phyloP scores from a whole-genome alignment of 2,888 invertebrate genomes.

The Thysanoteuthis rhombus region DNA sequence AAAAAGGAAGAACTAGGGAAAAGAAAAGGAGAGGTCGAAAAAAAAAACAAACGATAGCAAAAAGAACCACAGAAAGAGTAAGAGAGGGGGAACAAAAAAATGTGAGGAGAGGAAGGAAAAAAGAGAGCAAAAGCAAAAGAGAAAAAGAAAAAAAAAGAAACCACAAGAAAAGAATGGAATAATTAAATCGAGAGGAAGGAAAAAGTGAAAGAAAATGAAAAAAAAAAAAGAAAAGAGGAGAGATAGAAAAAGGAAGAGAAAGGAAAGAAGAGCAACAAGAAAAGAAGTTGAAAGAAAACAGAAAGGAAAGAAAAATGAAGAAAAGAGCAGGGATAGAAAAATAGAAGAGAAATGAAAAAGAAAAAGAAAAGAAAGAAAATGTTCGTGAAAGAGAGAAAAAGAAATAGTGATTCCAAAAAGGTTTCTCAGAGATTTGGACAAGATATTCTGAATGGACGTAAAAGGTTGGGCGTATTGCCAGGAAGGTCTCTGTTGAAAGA shows the following conservation, averaged over 20 bases:
- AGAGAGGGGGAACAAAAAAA: background rate
- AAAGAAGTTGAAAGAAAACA: no score
- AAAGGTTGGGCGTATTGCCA: background rate
- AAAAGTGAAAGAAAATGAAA: background rate
- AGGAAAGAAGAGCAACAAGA: background rate
- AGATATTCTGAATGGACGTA: background rate
- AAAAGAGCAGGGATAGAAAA: background rate
- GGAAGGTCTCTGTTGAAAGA: background rate
- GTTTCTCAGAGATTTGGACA: background rate
- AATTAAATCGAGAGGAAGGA: background rate
- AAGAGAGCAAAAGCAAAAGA: background rate
- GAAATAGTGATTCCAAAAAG: background rate
- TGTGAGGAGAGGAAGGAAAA: background rate
- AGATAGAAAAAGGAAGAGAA: background rate
- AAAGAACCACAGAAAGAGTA: background rate
- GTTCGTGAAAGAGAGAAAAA: background rate
- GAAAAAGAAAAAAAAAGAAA: background rate
- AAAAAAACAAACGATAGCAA: background rate
- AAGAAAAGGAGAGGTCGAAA: background rate
- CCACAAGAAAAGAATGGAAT: background rate
- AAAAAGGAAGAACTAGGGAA: fast-evolving
- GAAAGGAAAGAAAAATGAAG: background rate
- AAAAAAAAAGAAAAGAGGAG: background rate
- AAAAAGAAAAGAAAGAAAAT: background rate
- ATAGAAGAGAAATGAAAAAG: background rate